phyloP scores from a whole-genome alignment of 2,888 invertebrate species.

The Acrobasis consociella region DNA sequence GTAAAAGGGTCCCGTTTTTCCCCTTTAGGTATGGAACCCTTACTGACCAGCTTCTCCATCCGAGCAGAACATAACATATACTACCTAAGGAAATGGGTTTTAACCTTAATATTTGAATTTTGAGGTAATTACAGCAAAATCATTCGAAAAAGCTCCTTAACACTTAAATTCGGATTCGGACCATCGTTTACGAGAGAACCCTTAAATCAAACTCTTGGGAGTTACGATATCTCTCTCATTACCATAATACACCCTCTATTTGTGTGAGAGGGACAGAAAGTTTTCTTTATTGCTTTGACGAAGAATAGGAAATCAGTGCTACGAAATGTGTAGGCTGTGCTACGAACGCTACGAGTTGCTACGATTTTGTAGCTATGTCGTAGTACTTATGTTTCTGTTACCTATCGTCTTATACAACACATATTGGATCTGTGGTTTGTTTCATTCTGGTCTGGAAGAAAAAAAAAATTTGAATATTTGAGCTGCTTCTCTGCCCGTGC shows the following conservation, averaged over 20 bases:
- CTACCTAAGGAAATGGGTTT: not conserved
- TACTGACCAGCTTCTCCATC: too few relatives aligned
- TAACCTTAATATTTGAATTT: too few relatives aligned
- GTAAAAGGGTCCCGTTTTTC: too few relatives aligned
- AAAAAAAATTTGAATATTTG: too few relatives aligned
- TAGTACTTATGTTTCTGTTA: too few relatives aligned
- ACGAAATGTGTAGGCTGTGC: not conserved
- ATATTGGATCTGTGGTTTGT: too few relatives aligned
- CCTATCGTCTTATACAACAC: too few relatives aligned
- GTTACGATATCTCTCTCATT: constrained; percentile 41
- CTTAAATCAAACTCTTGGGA: constrained; percentile 52
- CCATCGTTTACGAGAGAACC: constrained; percentile 52
- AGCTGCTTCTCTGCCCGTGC: too few relatives aligned
- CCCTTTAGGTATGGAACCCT: too few relatives aligned
- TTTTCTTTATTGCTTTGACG: not conserved
- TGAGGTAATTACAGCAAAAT: constrained; percentile 27
- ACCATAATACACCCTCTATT: not conserved
- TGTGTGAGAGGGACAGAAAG: not conserved
- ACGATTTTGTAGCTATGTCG: not conserved
- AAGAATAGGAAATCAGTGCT: not conserved
- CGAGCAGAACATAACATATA: too few relatives aligned
- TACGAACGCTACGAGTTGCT: not conserved
- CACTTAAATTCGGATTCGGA: constrained; percentile 46
- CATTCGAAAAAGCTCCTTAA: constrained; percentile 28
- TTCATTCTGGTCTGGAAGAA: too few relatives aligned